These are phyloP conservation scores for Chorisops tibialis DNA, from an alignment of 2,888 invertebrate genomes.

Conservation along the genomic window DNA sequence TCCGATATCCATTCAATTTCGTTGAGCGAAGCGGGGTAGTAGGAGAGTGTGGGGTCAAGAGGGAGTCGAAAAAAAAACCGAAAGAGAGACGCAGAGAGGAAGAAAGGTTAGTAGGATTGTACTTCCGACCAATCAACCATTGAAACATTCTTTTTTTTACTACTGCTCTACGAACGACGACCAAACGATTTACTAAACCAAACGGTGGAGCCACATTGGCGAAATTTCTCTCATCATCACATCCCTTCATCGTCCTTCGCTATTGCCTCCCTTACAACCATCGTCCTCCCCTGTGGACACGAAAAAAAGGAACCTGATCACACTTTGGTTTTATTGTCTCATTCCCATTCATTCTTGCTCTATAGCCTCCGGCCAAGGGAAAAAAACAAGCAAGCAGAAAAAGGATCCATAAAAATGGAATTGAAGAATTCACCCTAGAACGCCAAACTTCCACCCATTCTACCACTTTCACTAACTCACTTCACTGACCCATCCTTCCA, in stretches of 20 bases:
- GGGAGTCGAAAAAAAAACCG: neutral
- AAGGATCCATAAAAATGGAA: conserved; percentile 1
- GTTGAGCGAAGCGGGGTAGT: conserved; percentile 1
- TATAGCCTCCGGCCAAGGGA: neutral
- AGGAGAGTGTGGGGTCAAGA: too few relatives aligned
- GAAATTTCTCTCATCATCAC: neutral
- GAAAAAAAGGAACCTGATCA: conserved; percentile 1
- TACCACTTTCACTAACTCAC: conserved; percentile 17
- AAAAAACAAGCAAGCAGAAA: neutral
- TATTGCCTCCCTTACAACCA: too few relatives aligned
- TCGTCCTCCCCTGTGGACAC: neutral
- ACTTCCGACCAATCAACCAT: conserved; percentile 14
- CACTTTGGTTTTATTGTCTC: conserved; percentile 11
- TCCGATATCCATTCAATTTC: conserved; percentile 20
- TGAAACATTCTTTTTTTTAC: neutral
- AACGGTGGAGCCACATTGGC: conserved; percentile 12
- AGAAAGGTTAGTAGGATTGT: neutral
- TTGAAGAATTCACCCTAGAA: neutral
- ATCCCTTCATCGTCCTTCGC: neutral
- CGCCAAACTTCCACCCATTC: neutral
- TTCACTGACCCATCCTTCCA: conserved; percentile 1
- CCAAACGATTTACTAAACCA: conserved; percentile 17
- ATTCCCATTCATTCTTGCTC: neutral
- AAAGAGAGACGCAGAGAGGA: neutral
- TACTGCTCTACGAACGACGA: neutral